Percentiles rank a stretch among this genome's conserved stretches.
Evolutionary conservation across 2,797 vertebrate genomes (phyloP).

Genomic region (Dromococcyx pavoninus): DNA sequence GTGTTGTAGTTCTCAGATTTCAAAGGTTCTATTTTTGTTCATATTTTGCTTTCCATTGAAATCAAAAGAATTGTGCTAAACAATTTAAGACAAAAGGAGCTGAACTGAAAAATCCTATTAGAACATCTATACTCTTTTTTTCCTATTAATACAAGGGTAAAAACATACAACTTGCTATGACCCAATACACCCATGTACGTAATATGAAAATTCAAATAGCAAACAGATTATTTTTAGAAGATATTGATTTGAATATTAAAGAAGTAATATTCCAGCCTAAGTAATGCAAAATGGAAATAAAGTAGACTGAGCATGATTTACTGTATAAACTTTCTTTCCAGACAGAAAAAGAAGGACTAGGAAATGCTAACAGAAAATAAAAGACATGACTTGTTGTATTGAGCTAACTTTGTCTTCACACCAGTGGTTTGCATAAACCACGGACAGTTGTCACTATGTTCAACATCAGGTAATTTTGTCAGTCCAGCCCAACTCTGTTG

Average conservation of each 20-base stretch:
- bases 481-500: constrained; percentile 35
- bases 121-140: background rate
- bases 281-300: background rate
- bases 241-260: background rate
- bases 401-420: background rate
- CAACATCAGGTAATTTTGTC: constrained; percentile 49
- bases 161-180: background rate
- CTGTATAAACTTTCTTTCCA: background rate
- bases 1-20: background rate
- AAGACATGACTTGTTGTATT: constrained; percentile 23
- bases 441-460: background rate
- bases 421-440: constrained; percentile 1
- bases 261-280: background rate
- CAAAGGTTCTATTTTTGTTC: background rate
- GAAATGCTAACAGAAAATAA: constrained; percentile 21
- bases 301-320: background rate
- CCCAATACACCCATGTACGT: fast-evolving
- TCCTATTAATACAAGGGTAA: background rate
- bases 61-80: background rate
- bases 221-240: background rate
- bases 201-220: background rate
- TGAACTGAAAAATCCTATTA: background rate
- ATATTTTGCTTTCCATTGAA: background rate
- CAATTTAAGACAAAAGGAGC: background rate
- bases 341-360: constrained; percentile 11